Percentiles rank a stretch among this genome's conserved stretches.
phyloP scores from a whole-genome alignment of 2,888 invertebrate species.

The Glaucopsyche alexis region DNA sequence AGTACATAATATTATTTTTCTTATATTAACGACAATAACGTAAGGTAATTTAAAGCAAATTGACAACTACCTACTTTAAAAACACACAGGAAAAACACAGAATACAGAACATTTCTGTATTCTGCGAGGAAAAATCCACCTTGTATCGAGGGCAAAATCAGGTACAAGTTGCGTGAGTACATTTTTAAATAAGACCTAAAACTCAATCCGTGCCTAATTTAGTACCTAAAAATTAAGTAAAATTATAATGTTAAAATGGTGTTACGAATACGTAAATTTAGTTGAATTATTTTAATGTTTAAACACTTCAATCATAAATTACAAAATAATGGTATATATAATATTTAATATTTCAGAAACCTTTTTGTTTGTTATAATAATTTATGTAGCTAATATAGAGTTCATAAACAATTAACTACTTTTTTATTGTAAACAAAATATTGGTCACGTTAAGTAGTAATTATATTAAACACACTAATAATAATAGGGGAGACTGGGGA shows the following conservation, averaged over 20 bases:
- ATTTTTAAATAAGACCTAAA: too few species aligned
- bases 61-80: background rate
- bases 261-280: background rate
- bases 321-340: background rate
- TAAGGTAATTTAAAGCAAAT: background rate
- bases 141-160: too few species aligned
- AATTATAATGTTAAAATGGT: too few species aligned
- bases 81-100: background rate
- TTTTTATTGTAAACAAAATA: background rate
- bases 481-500: too few species aligned
- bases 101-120: too few species aligned
- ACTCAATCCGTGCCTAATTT: too few species aligned
- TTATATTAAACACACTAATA: too few species aligned
- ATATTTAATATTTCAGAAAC: background rate
- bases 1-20: too few species aligned
- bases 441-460: too few species aligned
- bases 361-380: background rate
- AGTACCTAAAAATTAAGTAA: too few species aligned
- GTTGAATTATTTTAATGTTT: background rate
- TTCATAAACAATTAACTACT: background rate
- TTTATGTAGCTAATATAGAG: background rate
- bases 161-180: too few species aligned
- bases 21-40: background rate
- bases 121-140: too few species aligned
- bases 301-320: background rate